Evolutionary conservation across 2,888 invertebrate genomes (phyloP).

Genomic region (Lithophane semibrunnea): DNA sequence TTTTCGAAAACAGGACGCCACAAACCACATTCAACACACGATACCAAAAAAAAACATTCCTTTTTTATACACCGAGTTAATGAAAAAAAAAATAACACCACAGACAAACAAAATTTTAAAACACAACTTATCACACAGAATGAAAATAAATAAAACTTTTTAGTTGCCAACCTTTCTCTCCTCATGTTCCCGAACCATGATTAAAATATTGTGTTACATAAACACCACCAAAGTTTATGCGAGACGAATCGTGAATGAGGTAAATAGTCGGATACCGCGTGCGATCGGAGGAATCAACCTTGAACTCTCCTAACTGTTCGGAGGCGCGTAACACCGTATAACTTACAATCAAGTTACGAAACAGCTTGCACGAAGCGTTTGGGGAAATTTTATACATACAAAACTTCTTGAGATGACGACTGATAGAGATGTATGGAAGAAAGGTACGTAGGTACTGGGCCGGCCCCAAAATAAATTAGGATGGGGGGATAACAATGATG

Average conservation of each 20-base stretch:
- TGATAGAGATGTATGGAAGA: too few species aligned
- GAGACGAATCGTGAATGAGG: constrained; percentile 63
- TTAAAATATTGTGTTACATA: constrained; percentile 40
- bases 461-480: neutral
- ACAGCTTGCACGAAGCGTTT: constrained; percentile 23
- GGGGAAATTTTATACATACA: neutral
- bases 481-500: neutral
- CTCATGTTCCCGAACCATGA: constrained; percentile 70
- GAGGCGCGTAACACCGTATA: constrained; percentile 12
- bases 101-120: constrained; percentile 9
- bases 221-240: constrained; percentile 57
- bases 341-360: constrained; percentile 51
- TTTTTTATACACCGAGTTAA: neutral
- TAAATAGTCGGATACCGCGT: constrained; percentile 51
- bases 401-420: neutral
- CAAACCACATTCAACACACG: neutral
- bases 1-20: constrained; percentile 10
- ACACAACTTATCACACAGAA: constrained; percentile 12
- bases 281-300: constrained; percentile 51
- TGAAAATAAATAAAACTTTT: constrained; percentile 15
- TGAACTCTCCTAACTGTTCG: constrained; percentile 59
- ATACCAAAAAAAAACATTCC: neutral
- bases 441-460: neutral
- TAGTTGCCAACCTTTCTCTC: constrained; percentile 72
- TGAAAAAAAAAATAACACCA: neutral